phyloP scores from a whole-genome alignment of 37 sponge, comb jelly and placozoan genomes.

The Hexactinellida sp. region DNA sequence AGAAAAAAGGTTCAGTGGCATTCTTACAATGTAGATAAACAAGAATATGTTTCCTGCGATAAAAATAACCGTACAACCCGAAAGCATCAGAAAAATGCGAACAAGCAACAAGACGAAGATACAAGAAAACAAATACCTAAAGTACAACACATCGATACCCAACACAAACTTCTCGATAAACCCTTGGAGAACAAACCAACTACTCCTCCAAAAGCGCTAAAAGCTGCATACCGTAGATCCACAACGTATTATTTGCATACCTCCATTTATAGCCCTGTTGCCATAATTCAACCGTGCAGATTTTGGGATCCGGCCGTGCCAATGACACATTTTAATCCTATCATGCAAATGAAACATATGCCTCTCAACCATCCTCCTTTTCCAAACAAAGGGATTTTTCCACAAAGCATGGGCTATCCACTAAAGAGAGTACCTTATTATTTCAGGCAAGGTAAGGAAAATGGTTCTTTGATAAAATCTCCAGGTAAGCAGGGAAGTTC shows the following conservation, averaged over 20 bases:
- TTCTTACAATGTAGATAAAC: not conserved
- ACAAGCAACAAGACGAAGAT: not conserved
- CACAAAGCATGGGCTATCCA: not conserved
- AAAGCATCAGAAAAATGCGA: not conserved
- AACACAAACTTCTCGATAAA: not conserved
- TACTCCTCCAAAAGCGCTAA: not conserved
- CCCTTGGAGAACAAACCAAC: not conserved
- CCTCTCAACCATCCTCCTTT: not conserved
- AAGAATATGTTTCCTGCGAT: not conserved
- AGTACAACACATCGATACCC: not conserved
- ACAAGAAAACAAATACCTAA: not conserved
- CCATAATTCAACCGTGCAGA: not conserved
- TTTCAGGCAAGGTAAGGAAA: not conserved
- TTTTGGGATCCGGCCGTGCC: not conserved
- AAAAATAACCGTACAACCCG: not conserved
- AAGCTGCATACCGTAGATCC: not conserved
- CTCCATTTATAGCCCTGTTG: not conserved
- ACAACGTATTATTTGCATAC: not conserved
- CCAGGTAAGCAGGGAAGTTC: not conserved
- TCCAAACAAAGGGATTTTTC: not conserved
- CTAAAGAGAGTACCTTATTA: not conserved
- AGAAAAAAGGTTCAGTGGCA: not conserved
- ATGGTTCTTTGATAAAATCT: not conserved
- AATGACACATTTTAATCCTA: not conserved
- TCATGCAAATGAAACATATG: not conserved